These are phyloP conservation scores for Camponotus fellah DNA, from an alignment of 2,888 invertebrate species.

Conservation along the genomic window DNA sequence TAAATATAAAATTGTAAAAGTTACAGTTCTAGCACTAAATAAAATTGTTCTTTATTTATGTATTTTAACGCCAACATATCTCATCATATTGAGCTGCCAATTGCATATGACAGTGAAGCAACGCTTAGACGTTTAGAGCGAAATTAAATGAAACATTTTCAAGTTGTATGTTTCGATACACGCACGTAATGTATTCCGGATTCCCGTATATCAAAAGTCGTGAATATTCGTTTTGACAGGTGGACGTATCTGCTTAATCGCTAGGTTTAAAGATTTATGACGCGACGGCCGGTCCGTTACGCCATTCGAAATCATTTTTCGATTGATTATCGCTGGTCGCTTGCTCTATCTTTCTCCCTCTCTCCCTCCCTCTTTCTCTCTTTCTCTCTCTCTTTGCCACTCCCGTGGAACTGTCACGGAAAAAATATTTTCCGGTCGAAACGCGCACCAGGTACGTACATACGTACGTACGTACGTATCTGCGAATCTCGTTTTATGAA, in stretches of 20 bases:
- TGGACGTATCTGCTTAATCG: slow-evolving; percentile 76
- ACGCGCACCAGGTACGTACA: slow-evolving; percentile 34
- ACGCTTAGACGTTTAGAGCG: slow-evolving; percentile 1
- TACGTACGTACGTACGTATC: slow-evolving; percentile 37
- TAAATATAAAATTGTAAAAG: background rate
- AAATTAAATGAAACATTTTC: slow-evolving; percentile 48
- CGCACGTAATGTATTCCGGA: slow-evolving; percentile 60
- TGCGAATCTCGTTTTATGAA: slow-evolving; percentile 63
- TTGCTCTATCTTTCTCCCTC: slow-evolving; percentile 4
- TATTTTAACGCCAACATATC: background rate
- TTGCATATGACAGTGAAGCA: background rate
- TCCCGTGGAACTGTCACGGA: slow-evolving; percentile 44
- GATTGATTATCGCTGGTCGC: slow-evolving; percentile 70
- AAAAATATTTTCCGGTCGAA: slow-evolving; percentile 41
- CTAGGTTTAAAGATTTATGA: slow-evolving; percentile 70
- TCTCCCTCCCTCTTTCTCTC: slow-evolving; percentile 4
- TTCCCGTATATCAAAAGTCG: slow-evolving; percentile 64
- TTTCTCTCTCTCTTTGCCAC: slow-evolving; percentile 12
- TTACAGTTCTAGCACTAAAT: background rate
- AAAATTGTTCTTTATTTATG: background rate
- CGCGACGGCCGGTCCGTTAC: slow-evolving; percentile 56
- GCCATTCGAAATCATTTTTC: slow-evolving; percentile 70
- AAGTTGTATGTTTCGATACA: slow-evolving; percentile 43
- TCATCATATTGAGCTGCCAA: background rate
- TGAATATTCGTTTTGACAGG: slow-evolving; percentile 63